Base-by-base conservation (phyloP, 2,113 vertebrate genomes). In the Cyanoliseus patagonus region DNA sequence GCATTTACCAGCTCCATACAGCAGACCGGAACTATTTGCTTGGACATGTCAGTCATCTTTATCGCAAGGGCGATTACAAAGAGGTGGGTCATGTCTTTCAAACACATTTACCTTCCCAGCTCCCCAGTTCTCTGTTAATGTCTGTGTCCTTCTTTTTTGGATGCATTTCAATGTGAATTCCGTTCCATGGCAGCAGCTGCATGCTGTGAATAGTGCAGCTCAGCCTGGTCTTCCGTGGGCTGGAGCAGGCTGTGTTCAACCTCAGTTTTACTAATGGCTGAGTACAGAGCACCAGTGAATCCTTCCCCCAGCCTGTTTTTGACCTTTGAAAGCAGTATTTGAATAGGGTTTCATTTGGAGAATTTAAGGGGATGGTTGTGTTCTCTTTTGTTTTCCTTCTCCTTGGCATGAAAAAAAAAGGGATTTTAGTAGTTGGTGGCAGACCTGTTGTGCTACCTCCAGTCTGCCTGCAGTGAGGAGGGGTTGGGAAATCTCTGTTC, bases 1-100 rank as follows among this genome's bases (percentile, higher is more conserved):
- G 76, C 93, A 87, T 98, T 91, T 98, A 97, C 90, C 95, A 94
- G 91, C 96, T 98, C 76, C 92, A 95, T 57, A 80, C 95, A 13
- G 83, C 92, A 12, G 97, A 98, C 64, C 88, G 62, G 55, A 84
- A 89, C 37, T 82, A 11, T 67, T 88, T 97, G 69, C 96, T 97
- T 87, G 89, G 67, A 22, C 90, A 91, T 1, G 31, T 97, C 75
- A 88, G 30, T 90, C 88, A 69, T 76, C 93, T 98, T 63, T 85
- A 95, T 79, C 77, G 69, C 86, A 86, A 83, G 75, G 96, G 96
- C 37, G 67, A 82, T 82, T 98, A 98, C 94, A 98, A 97, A 95
- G 97, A 97, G 96, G 97, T 98, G 82, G 94, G 97, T 89, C 79
- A 37, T 64, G 78, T 90, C 90, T 94, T 81, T 96, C 92, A 91